Evolutionary conservation across 2,797 vertebrate species (phyloP), one percentile per base, ranked within the genome.

Genomic region (Carapus acus): DNA sequence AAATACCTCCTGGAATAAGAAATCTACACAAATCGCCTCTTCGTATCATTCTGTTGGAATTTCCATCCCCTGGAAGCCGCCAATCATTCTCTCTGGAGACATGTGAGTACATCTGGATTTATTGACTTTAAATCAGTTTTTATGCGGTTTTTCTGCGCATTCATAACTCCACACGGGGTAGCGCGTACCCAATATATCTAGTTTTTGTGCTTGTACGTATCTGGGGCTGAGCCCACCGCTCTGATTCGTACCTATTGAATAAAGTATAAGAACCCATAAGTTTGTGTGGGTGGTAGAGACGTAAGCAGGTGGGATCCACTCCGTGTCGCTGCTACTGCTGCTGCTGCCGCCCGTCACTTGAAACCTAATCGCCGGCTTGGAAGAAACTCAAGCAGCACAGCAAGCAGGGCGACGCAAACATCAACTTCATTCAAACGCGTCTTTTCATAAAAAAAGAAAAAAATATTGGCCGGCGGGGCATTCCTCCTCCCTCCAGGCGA

Each of bases 271-370:
- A 39, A 18, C 16, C 38, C 38, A 39, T 9, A 39, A 19, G 17
- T 18, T 19, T 9, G 67, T 77, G 86, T 83, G 83, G 77, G 86
- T 66, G 85, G 67, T 48, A 58, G 57, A 52, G 39, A 58, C 54
- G 58, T 16, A 62, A 71, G 77, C 87, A 87, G 83, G 84, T 87
- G 79, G 69, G 75, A 62, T 68, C 88, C 86, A 76, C 83, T 79
- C 81, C 53, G 86, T 84, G 85, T 87, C 85, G 83, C 86, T 86
- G 83, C 82, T 82, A 79, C 78, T 44, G 73, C 41, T 85, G 83
- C 86, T 86, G 83, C 82, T 82, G 80, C 78, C 43, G 73, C 41
- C 58, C 55, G 31, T 47, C 54, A 54, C 12, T 42, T 54, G 62
- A 62, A 68, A 81, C 68, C 41, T 71, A 62, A 77, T 52, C 4